Evolutionary conservation across 64 coral and sea anemone species (phyloP).

Genomic region (Platygyra sinensis): DNA sequence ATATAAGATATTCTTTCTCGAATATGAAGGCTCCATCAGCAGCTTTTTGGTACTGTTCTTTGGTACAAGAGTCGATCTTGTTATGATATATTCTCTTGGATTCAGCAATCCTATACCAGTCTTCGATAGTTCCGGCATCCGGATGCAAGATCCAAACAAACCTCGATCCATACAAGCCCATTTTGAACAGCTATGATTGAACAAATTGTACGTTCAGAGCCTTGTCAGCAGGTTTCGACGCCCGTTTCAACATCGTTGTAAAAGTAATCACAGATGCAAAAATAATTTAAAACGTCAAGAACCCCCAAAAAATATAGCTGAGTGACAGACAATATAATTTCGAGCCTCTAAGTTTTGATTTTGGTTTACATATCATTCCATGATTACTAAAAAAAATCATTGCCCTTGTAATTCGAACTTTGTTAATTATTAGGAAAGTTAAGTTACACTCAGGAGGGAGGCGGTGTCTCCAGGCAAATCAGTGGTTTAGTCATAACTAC

Average conservation of each 20-base stretch:
- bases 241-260: too few relatives aligned
- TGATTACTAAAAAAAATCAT: too few relatives aligned
- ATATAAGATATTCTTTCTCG: background rate
- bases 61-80: background rate
- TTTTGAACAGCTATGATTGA: background rate
- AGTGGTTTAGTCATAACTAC: too few relatives aligned
- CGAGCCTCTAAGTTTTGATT: too few relatives aligned
- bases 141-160: constrained; percentile 27
- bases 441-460: too few relatives aligned
- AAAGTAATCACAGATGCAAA: background rate
- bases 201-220: background rate
- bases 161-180: constrained; percentile 3
- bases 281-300: background rate
- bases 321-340: too few relatives aligned
- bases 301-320: too few relatives aligned
- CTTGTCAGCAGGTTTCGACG: background rate
- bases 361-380: too few relatives aligned
- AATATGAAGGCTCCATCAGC: background rate
- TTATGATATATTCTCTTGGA: background rate
- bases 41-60: background rate
- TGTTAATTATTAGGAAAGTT: too few relatives aligned
- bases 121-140: background rate
- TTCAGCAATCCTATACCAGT: background rate
- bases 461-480: too few relatives aligned
- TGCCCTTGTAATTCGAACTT: too few relatives aligned